Evolutionary conservation across 2,888 invertebrate genomes (phyloP), one percentile per base, ranked within the genome.

Genomic region (Microplitis deprimator): DNA sequence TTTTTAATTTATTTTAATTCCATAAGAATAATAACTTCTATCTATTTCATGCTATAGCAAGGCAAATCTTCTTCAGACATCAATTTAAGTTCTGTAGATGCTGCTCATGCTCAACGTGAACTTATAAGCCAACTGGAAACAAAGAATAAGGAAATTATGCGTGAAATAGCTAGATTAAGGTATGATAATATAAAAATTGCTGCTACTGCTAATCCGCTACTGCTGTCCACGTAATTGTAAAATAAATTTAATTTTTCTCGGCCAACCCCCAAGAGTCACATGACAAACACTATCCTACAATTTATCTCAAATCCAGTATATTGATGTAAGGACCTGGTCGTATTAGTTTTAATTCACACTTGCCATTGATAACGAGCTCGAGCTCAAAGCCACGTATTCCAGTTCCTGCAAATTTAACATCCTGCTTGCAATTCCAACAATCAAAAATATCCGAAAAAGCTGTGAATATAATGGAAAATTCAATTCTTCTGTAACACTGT

Each of bases 101-200:
- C 96, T 71, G 97, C 97, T 77, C 92, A 96, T 83, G 96, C 96
- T 20, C 97, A 97, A 85, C 92, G 97, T 7, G 97, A 98, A 88
- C 92, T 98, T 8, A 97, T 98, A 85, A 94, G 95, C 64, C 97
- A 98, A 87, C 91, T 98, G 70, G 98, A 98, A 88, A 94, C 96
- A 72, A 98, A 98, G 91, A 98, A 98, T 91, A 93, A 96, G 85
- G 98, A 98, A 91, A 98, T 98, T 80, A 97, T 97, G 96, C 93
- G 96, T 81, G 97, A 98, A 92, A 98, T 98, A 87, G 96, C 95
- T 81, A 94, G 96, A 88, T 92, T 97, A 86, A 93, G 96, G 95
- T 95, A 91, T 89, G 87, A 10, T 50, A 10, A 3, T 29, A 29
- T 4, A 29, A 29, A 29, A 29, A 29, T 29, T 29, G 29, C 29